Evolutionary conservation across 2,797 vertebrate genomes (phyloP), one percentile per base, ranked within the genome.

Genomic region (Falco cherrug): DNA sequence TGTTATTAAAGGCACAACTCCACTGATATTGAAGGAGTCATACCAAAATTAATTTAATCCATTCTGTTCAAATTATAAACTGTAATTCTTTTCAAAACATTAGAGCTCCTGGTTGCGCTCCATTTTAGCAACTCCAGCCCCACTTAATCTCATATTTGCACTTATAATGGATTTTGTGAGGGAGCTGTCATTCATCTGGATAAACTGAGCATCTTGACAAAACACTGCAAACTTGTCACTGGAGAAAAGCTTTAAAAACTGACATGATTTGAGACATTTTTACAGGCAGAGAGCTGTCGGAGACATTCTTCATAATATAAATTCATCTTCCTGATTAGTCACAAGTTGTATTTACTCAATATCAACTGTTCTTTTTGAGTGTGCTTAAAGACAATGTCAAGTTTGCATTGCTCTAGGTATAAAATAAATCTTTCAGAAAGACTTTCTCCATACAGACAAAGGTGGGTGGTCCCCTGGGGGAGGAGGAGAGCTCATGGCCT

Each of bases 281-380:
- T 96, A 87, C 71, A 94, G 87, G 53, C 57, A 94, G 54, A 95
- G 28, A 78, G 31, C 60, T 94, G n/a, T 65, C 70, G 85, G 60
- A 94, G 84, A 96, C 78, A 93, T 54, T 51, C 21, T 96, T 95
- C 89, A 64, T 93, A 97, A 95, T 76, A 94, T 64, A 94, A 96
- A 93, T 94, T 97, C 61, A 84, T 91, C 82, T 90, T 97, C 45
- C 18, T 59, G 18, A 92, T 96, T 81, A 96, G 63, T 91, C 71
- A 96, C 80, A 97, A 97, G 96, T 86, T 95, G n/a, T 80, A 94
- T 96, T 96, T 97, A 95, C 88, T 96, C 25, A 20, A 43, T 92
- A 96, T 59, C 47, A 80, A 39, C 61, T 93, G 43, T 89, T 92
- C 28, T 84, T 95, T 97, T 92, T 70, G 29, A 85, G 22, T 48